These are phyloP conservation scores for Pangasianodon gigas DNA, from an alignment of 2,113 vertebrate genomes.

Conservation along the genomic window DNA sequence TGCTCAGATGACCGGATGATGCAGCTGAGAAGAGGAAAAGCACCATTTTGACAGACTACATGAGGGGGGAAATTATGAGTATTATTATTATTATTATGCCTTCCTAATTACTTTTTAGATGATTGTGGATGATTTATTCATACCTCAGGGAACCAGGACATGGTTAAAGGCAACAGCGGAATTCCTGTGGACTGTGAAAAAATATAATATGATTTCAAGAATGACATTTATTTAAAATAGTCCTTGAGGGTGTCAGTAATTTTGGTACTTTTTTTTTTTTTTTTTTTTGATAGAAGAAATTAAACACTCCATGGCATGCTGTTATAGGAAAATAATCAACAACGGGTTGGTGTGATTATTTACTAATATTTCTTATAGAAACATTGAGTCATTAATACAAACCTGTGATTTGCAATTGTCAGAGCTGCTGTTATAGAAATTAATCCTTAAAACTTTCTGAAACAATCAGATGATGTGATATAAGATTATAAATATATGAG, in stretches of 20 bases:
- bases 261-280: not conserved
- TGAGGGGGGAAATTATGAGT: not conserved
- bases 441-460: no score
- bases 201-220: not conserved
- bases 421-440: no score
- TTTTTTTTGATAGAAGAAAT: not conserved
- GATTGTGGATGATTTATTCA: not conserved
- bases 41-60: slow-evolving; percentile 21
- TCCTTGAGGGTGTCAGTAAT: not conserved
- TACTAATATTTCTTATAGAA: not conserved
- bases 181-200: not conserved
- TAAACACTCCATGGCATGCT: not conserved
- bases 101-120: not conserved
- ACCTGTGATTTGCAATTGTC: not conserved
- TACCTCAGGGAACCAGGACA: not conserved
- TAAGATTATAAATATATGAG: not conserved
- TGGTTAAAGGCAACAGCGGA: not conserved
- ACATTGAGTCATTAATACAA: not conserved
- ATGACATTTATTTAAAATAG: not conserved
- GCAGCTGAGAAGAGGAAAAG: slow-evolving; percentile 60
- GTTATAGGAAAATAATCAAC: not conserved
- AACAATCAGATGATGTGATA: not conserved
- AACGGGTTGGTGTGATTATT: not conserved
- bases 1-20: slow-evolving; percentile 73
- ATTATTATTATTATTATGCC: not conserved